These are phyloP conservation scores for Peromyscus polionotus DNA, from an alignment of 2,113 vertebrate genomes.

Conservation along the genomic window DNA sequence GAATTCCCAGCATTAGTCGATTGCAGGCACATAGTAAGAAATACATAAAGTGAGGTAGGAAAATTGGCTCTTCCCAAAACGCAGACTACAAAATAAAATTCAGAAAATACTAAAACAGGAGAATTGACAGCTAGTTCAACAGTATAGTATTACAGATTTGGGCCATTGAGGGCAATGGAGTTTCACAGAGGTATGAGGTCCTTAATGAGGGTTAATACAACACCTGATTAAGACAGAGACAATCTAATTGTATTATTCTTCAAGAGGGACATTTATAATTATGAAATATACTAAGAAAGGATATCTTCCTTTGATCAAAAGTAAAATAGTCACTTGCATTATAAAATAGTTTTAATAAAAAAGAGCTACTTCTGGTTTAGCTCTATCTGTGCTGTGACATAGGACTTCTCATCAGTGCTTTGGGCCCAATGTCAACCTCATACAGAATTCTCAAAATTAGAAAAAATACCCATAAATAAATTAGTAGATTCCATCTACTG, in stretches of 20 bases:
- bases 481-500: not conserved
- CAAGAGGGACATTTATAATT: constrained; percentile 26
- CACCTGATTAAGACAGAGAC: not conserved
- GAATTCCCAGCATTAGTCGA: not conserved
- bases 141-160: constrained; percentile 25
- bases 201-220: not conserved
- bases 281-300: constrained; percentile 4
- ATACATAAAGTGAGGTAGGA: not conserved
- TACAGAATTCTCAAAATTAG: constrained; percentile 27
- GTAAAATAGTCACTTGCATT: constrained; percentile 11
- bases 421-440: not conserved
- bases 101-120: not conserved
- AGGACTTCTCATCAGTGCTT: constrained; percentile 14
- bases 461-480: constrained; percentile 44
- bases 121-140: not conserved
- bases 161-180: not conserved
- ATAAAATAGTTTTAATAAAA: constrained; percentile 17
- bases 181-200: not conserved
- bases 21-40: not conserved
- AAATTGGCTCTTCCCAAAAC: not conserved
- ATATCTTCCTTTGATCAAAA: not conserved
- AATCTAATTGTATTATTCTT: not conserved
- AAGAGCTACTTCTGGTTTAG: not conserved
- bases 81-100: not conserved
- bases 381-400: not conserved